Base-by-base conservation (phyloP, 2,113 vertebrate genomes). In the Drymodes brunneopygia region DNA sequence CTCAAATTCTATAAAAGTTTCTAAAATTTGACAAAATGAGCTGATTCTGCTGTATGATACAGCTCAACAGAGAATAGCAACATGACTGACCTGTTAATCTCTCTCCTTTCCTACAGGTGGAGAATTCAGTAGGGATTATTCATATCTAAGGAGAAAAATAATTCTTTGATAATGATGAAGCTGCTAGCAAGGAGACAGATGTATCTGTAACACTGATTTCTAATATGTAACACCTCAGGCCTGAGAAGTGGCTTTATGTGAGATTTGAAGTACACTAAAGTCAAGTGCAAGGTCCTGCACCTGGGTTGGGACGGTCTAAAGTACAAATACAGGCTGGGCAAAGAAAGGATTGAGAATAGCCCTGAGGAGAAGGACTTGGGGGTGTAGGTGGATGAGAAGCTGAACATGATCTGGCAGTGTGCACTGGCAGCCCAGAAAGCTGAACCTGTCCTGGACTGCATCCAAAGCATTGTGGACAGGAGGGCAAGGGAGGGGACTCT, bases 361-460 rank as follows among this genome's bases (percentile, higher is more conserved):
- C 35, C 42, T 42, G 65, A 42, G 20, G 36, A 82, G 24, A 20
- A 82, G 11, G 25, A 48, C 16, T n/a, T 22, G 35, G 25, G 42
- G 35, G 9, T 27, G 27, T 4, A 9, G 27, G 25, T 36, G 42
- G 14, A 31, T 25, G 23, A 57, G 75, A 50, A 48, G 17, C 12
- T 57, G 7, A 7, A 1, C 15, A 12, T 16, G 27, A 36, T 4
- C 21, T 1, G 3, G 11, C 22, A 5, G 8, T 13, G 35, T 2
- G 8, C 35, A 9, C 27, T 36, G 11, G 6, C 35, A 23, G 22
- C 25, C 25, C 58, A 65, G 22, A 42, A 31, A 57, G 35, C 6
- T 42, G 50, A 19, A 40, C 0, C 0, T 44, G 25, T 23, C 17
- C 50, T 65, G 35, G 29, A 11, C 25, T 0, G 1, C 35, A 27